Base-by-base conservation (phyloP, 2,113 vertebrate genomes). In the Dicaeum eximium region DNA sequence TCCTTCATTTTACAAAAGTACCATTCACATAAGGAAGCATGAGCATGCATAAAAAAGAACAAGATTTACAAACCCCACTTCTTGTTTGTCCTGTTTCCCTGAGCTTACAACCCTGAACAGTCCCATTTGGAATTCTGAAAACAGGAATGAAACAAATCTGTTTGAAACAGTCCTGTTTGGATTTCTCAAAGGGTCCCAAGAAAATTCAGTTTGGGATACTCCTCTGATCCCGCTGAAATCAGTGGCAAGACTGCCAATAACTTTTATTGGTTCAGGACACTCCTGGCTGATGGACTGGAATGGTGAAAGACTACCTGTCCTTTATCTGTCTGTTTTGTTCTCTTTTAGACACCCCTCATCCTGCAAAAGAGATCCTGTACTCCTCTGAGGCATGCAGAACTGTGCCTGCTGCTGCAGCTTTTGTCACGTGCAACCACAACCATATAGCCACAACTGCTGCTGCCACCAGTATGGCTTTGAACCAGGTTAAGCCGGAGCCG, bases 401-500 rank as follows among this genome's bases (percentile, higher is more conserved):
- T 64, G 80, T 96, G 31, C 97, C 98, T 80, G 47, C 98, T 4
- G 94, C 97, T 2, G 97, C 90, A 17, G 85, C 97, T 54, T 98
- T 98, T 69, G 97, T 97, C n/a, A 96, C 98, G 2, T 97, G 98
- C 48, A 97, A 97, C 33, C 97, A 98, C 86, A 97, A 98, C 5
- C 80, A 97, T 0, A 92, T 95, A 92, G 95, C 94, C 79, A 96
- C 93, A 10, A 83, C 97, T 1, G 73, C 97, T 65, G 90, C 96
- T 7, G 87, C 97, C 24, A 88, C 97, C 1, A 90, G 90, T 78
- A 85, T 97, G 38, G 95, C 97, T 54, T 80, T 97, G 77, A 95
- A 96, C 92, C 97, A 98, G 75, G 88, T 90, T 85, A 97, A 98
- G 88, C 58, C 97, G 3, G 98, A 98, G 45, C 95, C 98, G 6